A percentile compares a stretch with the other conserved stretches of the same genome.
These are phyloP conservation scores for Dryobota labecula DNA, from an alignment of 2,888 invertebrate genomes.

Conservation along the genomic window DNA sequence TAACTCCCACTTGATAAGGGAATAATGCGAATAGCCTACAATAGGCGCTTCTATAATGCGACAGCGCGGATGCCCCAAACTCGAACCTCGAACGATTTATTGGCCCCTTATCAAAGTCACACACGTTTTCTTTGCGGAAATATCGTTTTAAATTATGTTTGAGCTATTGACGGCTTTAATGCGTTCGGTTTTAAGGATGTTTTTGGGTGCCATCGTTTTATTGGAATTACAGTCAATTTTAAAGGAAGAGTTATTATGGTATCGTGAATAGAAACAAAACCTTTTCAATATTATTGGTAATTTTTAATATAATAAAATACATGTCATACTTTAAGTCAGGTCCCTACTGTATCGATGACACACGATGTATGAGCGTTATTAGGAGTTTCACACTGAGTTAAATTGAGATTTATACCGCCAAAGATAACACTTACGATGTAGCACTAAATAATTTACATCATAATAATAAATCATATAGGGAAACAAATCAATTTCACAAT, in stretches of 20 bases:
- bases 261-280: not conserved
- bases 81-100: conserved; percentile 82
- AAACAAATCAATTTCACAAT: conserved; percentile 59
- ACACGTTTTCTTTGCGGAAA: conserved; percentile 77
- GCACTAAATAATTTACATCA: conserved; percentile 22
- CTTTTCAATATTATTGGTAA: not conserved
- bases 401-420: conserved; percentile 24
- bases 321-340: not conserved
- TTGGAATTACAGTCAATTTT: conserved; percentile 17
- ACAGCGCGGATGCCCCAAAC: conserved; percentile 80
- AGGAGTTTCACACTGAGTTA: conserved; percentile 7
- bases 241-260: conserved; percentile 12
- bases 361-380: not conserved
- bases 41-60: conserved; percentile 83
- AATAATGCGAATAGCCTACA: conserved; percentile 87
- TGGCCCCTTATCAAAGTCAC: conserved; percentile 83
- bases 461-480: conserved; percentile 47
- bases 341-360: not conserved
- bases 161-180: conserved; percentile 57
- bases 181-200: conserved; percentile 39
- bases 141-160: conserved; percentile 62
- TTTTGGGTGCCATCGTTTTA: conserved; percentile 36
- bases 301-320: not conserved
- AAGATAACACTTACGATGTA: conserved; percentile 28
- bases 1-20: conserved; percentile 90